These are phyloP conservation scores for Riparia riparia DNA, from an alignment of 2,113 vertebrate genomes.

Conservation along the genomic window DNA sequence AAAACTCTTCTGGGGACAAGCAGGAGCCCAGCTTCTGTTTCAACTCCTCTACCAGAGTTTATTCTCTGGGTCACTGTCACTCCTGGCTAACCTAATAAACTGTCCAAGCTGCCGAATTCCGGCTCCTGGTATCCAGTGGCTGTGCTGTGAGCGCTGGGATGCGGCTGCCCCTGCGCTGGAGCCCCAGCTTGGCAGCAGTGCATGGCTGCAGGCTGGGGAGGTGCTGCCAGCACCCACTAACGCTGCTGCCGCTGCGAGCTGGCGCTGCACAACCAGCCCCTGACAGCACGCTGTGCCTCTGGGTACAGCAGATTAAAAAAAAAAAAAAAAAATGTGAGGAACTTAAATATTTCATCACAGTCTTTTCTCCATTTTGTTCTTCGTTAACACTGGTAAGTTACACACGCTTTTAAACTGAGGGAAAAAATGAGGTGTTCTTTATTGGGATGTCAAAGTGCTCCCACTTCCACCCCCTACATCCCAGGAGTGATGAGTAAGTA, in stretches of 20 bases:
- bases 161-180: neutral
- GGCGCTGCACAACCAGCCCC: neutral
- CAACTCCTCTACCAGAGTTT: neutral
- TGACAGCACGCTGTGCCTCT: neutral
- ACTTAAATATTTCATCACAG: constrained; percentile 6
- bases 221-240: neutral
- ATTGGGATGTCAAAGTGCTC: neutral
- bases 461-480: neutral
- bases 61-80: neutral
- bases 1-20: neutral
- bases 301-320: neutral
- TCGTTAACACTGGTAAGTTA: constrained; percentile 7
- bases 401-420: neutral
- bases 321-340: neutral
- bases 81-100: neutral
- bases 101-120: neutral
- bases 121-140: neutral
- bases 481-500: neutral
- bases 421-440: neutral
- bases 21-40: neutral
- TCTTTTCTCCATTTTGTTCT: constrained; percentile 3
- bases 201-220: neutral
- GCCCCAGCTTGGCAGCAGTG: neutral
- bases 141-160: neutral
- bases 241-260: neutral